These are phyloP conservation scores for Drosophila insularis DNA, from an alignment of 1,140 invertebrate species.

Conservation along the genomic window DNA sequence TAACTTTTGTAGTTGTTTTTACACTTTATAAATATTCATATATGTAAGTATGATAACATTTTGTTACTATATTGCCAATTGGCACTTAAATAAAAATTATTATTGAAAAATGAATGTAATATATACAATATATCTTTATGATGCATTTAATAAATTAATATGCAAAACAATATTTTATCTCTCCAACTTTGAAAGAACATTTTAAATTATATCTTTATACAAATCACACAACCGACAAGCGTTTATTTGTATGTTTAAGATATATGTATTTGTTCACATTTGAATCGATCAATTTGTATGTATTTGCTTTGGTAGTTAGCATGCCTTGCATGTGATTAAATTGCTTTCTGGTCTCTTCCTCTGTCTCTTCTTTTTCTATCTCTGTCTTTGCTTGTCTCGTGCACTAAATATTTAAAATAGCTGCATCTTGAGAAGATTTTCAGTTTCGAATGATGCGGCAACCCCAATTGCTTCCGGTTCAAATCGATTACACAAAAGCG, in stretches of 20 bases:
- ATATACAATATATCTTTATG: too few species aligned
- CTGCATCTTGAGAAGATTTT: conserved; percentile 67
- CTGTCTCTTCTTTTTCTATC: conserved; percentile 23
- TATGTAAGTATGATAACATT: too few species aligned
- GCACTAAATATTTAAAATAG: conserved; percentile 81
- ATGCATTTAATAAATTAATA: too few species aligned
- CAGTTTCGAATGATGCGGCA: conserved; percentile 8
- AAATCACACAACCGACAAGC: background rate
- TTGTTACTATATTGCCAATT: too few species aligned
- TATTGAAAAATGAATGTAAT: too few species aligned
- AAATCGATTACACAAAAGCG: conserved; percentile 78
- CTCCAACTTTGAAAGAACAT: background rate
- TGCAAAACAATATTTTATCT: too few species aligned
- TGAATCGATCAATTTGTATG: conserved; percentile 50
- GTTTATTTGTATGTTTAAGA: conserved; percentile 26
- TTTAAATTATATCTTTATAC: background rate
- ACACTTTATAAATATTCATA: too few species aligned
- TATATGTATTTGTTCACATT: conserved; percentile 55
- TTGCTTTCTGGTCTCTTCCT: conserved; percentile 1
- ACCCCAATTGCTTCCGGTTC: conserved; percentile 77
- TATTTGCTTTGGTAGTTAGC: conserved; percentile 52
- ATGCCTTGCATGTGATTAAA: conserved; percentile 57
- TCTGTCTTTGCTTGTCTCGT: conserved; percentile 65
- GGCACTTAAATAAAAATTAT: too few species aligned
- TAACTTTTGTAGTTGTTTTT: too few species aligned